A percentile compares a stretch with the other conserved stretches of the same genome.
Evolutionary conservation across 2,113 vertebrate species (phyloP).

Genomic region (Procavia capensis): DNA sequence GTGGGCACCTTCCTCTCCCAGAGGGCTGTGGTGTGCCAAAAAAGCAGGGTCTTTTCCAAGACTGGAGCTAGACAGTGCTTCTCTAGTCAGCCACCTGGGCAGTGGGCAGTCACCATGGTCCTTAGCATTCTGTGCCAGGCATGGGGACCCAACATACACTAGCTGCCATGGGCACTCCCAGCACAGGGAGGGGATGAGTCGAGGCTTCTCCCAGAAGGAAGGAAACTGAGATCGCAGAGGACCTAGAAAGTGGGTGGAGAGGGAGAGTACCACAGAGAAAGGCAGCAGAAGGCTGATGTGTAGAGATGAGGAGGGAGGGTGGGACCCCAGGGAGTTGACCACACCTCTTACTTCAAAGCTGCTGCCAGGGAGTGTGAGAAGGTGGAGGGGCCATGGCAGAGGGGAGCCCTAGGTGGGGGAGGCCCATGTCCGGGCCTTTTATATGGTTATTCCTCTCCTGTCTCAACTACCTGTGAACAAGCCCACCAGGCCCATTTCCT

Average conservation of each 20-base stretch:
- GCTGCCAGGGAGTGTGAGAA: constrained; percentile 72
- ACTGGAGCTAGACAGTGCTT: not conserved
- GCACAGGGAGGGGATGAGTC: not conserved
- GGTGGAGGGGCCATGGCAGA: constrained; percentile 39
- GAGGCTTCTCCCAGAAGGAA: not conserved
- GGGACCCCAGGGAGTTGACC: not conserved
- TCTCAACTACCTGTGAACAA: constrained; percentile 83
- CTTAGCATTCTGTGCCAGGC: not conserved
- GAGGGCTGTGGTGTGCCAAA: not conserved
- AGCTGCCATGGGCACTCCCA: not conserved
- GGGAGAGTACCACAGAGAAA: not conserved
- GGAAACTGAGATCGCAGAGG: constrained; percentile 39
- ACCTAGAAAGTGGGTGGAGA: constrained; percentile 42
- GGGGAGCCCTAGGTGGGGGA: constrained; percentile 31
- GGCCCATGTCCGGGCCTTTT: constrained; percentile 76
- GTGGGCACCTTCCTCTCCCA: not conserved
- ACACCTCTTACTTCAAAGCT: constrained; percentile 79
- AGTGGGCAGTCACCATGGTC: not conserved
- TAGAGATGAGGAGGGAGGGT: not conserved
- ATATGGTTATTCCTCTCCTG: constrained; percentile 80
- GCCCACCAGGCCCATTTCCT: constrained; percentile 78
- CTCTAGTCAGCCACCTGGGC: not conserved
- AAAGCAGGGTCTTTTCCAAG: not conserved
- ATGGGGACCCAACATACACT: not conserved
- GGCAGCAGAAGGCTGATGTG: not conserved